Evolutionary conservation across 2,113 vertebrate genomes (phyloP), one percentile per base, ranked within the genome.

Genomic region (Corythoichthys haematopterus): DNA sequence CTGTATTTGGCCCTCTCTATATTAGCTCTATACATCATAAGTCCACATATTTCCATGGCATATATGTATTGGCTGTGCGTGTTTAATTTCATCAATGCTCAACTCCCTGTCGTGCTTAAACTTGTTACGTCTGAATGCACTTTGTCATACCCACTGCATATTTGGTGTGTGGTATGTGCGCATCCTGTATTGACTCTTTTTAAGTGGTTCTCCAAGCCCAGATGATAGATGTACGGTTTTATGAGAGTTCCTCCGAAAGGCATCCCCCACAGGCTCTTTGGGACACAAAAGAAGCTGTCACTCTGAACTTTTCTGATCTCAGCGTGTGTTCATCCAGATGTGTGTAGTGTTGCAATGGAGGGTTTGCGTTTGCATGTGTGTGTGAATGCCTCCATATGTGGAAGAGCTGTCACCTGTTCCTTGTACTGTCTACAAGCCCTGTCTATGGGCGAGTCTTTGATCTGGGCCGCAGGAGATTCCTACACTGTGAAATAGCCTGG

Each of bases 401-500:
- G 77, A 5, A 8, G 58, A 65, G 80, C 71, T 79, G 82, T 89
- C 86, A 88, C 78, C 81, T 87, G 87, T 84, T 87, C 79, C 70
- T 71, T 66, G 65, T 46, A 59, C 64, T 64, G 65, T 75, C 65
- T 74, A 80, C 60, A 73, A 73, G 76, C 69, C 72, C 20, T 59
- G 76, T 85, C 77, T 88, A 69, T 51, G 63, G 40, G 63, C n/a
- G 5, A 77, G 72, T 77, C 86, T 93, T 94, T 91, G 80, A 91
- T 90, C 80, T 89, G 48, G 60, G 81, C 72, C 43, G 70, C 81
- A 77, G 77, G 84, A 88, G 91, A 91, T 91, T 89, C 80, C 77
- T 88, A 87, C 75, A 79, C 79, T 84, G 73, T 91, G 88, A 93
- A 93, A 90, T 87, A 90, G 89, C 81, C 69, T 74, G 66, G 79